phyloP scores from a whole-genome alignment of 2,797 vertebrate genomes.

The Octomys mimax region DNA sequence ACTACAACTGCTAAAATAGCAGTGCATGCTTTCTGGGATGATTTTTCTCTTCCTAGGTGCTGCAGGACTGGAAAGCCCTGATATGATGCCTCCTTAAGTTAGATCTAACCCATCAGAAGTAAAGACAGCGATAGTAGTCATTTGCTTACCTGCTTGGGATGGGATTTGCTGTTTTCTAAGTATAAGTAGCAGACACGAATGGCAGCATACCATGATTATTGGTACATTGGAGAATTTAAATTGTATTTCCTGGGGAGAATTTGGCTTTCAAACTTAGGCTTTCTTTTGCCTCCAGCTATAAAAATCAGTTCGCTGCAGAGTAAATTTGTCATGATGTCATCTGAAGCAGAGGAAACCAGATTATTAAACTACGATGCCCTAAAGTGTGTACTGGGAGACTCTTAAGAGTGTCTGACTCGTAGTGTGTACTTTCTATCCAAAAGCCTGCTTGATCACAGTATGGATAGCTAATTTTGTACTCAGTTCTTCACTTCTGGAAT shows the following conservation, averaged over 20 bases:
- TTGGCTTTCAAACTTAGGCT: conserved; percentile 70
- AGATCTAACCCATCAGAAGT: conserved; percentile 28
- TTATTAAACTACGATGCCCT: conserved; percentile 34
- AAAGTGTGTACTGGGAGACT: background rate
- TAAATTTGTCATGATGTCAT: background rate
- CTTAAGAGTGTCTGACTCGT: background rate
- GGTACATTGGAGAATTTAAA: conserved; percentile 67
- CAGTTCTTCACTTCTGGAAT: background rate
- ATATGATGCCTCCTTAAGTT: background rate
- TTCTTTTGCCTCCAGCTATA: conserved; percentile 65
- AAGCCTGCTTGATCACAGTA: background rate
- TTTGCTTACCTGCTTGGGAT: conserved; percentile 71
- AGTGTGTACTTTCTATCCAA: background rate
- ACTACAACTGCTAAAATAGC: conserved; percentile 29
- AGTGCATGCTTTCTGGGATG: conserved; percentile 8
- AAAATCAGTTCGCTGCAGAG: conserved; percentile 58
- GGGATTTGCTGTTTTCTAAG: conserved; percentile 64
- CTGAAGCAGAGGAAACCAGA: background rate
- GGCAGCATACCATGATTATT: conserved; percentile 25
- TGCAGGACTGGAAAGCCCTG: background rate
- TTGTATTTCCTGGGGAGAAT: conserved; percentile 77
- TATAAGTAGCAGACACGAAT: conserved; percentile 60
- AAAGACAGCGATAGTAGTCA: background rate
- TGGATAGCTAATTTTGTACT: background rate
- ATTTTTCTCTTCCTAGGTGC: background rate